Conservation (phyloP, 2,888 invertebrate genomes). For the Ophioninae sp. region DNA sequence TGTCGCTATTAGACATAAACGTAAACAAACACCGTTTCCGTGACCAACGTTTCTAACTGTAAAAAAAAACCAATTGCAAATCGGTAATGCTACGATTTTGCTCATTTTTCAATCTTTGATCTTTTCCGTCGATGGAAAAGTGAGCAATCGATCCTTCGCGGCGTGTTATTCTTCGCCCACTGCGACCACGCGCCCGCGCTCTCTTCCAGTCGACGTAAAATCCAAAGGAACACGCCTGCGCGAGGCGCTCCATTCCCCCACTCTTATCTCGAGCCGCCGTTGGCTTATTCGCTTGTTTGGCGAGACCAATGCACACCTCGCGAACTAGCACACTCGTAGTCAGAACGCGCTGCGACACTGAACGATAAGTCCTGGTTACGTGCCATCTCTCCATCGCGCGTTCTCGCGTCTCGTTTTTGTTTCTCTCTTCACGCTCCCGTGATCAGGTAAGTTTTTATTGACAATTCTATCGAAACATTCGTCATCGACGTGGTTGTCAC, state of each 20-base stretch:
- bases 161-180: slow-evolving; percentile 1
- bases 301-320: slow-evolving; percentile 60
- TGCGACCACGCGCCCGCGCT: not conserved
- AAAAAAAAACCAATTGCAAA: not conserved
- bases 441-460: slow-evolving; percentile 4
- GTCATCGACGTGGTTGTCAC: not conserved
- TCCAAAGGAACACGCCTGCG: not conserved
- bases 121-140: not conserved
- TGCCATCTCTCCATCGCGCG: not conserved
- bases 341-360: slow-evolving; percentile 72
- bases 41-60: not conserved
- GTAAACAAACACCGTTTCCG: not conserved
- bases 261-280: slow-evolving; percentile 29
- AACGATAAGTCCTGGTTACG: slow-evolving; percentile 68
- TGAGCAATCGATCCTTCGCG: not conserved
- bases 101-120: not conserved
- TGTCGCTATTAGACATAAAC: not conserved
- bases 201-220: not conserved
- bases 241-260: slow-evolving; percentile 41
- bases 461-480: not conserved
- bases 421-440: not conserved
- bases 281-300: slow-evolving; percentile 55
- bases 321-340: slow-evolving; percentile 68
- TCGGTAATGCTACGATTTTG: not conserved
- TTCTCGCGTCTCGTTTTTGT: not conserved